A percentile compares a stretch with the other conserved stretches of the same genome.
phyloP scores from a whole-genome alignment of 2,113 vertebrate species.

The Chitala chitala region DNA sequence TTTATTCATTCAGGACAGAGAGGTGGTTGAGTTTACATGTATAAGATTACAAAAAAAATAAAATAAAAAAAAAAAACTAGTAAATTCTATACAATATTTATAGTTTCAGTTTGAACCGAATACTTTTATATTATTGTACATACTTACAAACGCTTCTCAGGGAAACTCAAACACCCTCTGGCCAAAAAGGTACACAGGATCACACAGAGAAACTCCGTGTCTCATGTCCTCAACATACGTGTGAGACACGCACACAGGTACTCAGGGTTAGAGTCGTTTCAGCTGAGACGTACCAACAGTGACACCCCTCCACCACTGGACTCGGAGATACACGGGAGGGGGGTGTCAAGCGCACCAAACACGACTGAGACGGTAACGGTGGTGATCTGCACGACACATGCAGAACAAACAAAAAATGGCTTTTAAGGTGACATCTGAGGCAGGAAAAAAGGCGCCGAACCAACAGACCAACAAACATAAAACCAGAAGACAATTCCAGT shows the following conservation, averaged over 20 bases:
- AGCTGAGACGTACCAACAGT: too few species aligned
- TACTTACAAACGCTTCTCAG: constrained; percentile 12
- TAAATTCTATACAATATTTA: constrained; percentile 35
- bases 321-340: too few species aligned
- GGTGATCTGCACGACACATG: too few species aligned
- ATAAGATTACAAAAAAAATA: constrained; percentile 28
- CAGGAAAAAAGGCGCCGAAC: not conserved
- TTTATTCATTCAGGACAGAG: constrained; percentile 65
- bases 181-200: not conserved
- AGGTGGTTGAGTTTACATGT: constrained; percentile 66
- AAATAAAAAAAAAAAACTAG: too few species aligned
- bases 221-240: too few species aligned
- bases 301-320: too few species aligned
- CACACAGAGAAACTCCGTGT: not conserved
- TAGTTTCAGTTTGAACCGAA: constrained; percentile 1
- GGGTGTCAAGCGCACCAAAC: too few species aligned
- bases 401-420: not conserved
- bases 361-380: too few species aligned
- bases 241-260: too few species aligned
- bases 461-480: not conserved
- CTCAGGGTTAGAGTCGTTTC: too few species aligned
- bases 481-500: constrained; percentile 1
- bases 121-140: constrained; percentile 14
- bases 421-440: not conserved
- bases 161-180: too few species aligned